Conservation (phyloP, 1,140 invertebrate species). For the Nymphalis io region DNA sequence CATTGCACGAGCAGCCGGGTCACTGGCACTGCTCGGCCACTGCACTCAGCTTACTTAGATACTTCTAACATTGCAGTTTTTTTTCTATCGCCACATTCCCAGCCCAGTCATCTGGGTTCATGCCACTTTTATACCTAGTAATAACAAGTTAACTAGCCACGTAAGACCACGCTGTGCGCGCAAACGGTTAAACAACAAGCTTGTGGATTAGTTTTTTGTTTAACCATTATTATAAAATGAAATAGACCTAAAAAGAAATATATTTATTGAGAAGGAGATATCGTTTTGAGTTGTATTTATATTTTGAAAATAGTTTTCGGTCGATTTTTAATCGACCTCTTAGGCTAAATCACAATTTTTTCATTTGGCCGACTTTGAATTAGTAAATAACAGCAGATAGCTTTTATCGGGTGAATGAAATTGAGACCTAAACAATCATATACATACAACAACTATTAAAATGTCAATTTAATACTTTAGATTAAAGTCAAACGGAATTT, state of each 20-base stretch:
- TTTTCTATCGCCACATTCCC: slow-evolving; percentile 76
- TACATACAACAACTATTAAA: too few relatives aligned
- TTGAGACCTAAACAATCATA: too few relatives aligned
- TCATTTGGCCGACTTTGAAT: too few relatives aligned
- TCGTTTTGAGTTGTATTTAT: too few relatives aligned
- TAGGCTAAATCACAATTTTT: too few relatives aligned
- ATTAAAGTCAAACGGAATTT: too few relatives aligned
- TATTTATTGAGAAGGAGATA: too few relatives aligned
- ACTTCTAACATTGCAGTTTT: slow-evolving; percentile 76
- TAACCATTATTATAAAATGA: background rate
- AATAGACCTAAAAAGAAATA: background rate
- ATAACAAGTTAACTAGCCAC: slow-evolving; percentile 43
- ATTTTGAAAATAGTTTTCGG: too few relatives aligned
- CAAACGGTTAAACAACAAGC: slow-evolving; percentile 7
- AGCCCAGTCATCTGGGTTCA: slow-evolving; percentile 59
- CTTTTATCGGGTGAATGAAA: too few relatives aligned
- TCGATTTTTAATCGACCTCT: too few relatives aligned
- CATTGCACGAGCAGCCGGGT: slow-evolving; percentile 57
- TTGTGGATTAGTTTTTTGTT: background rate
- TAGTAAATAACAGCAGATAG: too few relatives aligned
- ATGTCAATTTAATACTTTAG: too few relatives aligned
- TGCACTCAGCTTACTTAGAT: slow-evolving; percentile 76
- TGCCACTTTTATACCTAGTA: slow-evolving; percentile 59
- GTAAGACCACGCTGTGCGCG: slow-evolving; percentile 22
- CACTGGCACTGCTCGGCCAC: slow-evolving; percentile 71